Percentiles rank a stretch among this genome's conserved stretches.
Conservation (phyloP, 2,113 vertebrate species). For the Dermatemys mawii region DNA sequence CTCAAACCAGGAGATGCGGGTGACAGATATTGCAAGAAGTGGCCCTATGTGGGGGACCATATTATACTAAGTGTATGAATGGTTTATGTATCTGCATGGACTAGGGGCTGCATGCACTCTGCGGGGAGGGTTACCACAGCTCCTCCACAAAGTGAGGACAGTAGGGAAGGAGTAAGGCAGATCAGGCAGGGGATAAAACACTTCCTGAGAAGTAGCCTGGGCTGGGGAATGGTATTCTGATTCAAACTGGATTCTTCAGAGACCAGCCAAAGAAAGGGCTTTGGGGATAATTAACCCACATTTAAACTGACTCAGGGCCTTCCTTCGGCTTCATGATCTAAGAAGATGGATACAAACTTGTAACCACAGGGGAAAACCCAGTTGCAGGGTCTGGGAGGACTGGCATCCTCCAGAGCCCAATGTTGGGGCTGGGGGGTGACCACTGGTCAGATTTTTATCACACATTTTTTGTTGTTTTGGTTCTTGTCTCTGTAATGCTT, state of each 20-base stretch:
- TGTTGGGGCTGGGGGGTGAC: too few species aligned
- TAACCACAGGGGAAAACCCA: not conserved
- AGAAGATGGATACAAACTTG: not conserved
- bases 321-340: not conserved
- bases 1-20: not conserved
- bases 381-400: not conserved
- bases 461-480: too few species aligned
- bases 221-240: not conserved
- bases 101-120: not conserved
- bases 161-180: not conserved
- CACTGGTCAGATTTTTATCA: too few species aligned
- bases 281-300: not conserved
- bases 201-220: not conserved
- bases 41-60: not conserved
- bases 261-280: not conserved
- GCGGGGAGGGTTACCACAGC: too few species aligned
- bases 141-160: not conserved
- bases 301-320: not conserved
- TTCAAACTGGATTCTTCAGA: not conserved
- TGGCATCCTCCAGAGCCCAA: not conserved
- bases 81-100: not conserved
- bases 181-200: not conserved
- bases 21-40: not conserved
- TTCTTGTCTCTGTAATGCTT: too few species aligned
- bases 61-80: not conserved